Evolutionary conservation across 2,888 invertebrate species (phyloP).

Genomic region (Erebia aethiops): DNA sequence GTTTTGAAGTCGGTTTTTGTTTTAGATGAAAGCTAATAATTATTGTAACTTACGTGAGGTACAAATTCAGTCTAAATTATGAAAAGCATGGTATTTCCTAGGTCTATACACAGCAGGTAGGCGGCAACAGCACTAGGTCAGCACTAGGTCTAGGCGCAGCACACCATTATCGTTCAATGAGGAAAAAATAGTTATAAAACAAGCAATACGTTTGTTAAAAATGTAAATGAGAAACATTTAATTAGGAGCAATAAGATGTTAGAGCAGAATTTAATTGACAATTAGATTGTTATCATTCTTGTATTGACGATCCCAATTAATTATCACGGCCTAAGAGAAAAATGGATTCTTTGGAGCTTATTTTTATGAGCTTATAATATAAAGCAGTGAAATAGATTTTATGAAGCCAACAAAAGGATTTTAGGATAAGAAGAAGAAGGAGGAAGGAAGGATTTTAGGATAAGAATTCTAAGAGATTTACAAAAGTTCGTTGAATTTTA

Average conservation of each 20-base stretch:
- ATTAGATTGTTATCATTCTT: constrained; percentile 59
- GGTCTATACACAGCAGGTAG: too few relatives aligned
- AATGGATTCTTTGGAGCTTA: constrained; percentile 11
- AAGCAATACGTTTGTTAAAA: constrained; percentile 44
- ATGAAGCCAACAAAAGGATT: neutral
- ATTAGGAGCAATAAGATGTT: constrained; percentile 38
- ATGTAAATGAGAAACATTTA: constrained; percentile 38
- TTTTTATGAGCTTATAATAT: neutral
- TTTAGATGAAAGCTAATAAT: too few relatives aligned
- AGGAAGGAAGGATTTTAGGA: too few relatives aligned
- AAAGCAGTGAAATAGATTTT: constrained; percentile 7
- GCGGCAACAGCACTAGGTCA: too few relatives aligned
- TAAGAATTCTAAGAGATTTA: neutral
- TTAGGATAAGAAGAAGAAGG: too few relatives aligned
- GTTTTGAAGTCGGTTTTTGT: too few relatives aligned
- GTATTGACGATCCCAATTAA: constrained; percentile 51
- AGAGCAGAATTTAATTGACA: constrained; percentile 52
- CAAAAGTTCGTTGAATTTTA: neutral
- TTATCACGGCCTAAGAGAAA: constrained; percentile 53
- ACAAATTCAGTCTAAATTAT: too few relatives aligned
- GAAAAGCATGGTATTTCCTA: neutral
- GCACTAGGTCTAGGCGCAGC: too few relatives aligned
- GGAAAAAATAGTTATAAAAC: constrained; percentile 47
- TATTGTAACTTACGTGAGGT: too few relatives aligned
- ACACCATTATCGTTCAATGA: constrained; percentile 10